A percentile compares a stretch with the other conserved stretches of the same genome.
Conservation (phyloP, 2,888 invertebrate species). For the Drosophila parthenogenetica region DNA sequence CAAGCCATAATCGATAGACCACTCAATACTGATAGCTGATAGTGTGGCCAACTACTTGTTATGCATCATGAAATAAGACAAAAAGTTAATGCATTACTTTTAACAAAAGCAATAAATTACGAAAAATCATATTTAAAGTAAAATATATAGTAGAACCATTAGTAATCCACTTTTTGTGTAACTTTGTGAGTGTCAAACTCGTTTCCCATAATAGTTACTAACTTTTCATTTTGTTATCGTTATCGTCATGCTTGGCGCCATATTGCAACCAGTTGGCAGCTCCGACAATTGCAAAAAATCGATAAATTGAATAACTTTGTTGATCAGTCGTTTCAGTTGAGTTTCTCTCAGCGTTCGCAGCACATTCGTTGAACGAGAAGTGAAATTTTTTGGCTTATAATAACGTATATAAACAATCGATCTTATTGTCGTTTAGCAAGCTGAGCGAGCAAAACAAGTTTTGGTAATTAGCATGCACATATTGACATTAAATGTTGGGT, state of each 20-base stretch:
- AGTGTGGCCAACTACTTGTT: neutral
- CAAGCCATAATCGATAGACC: neutral
- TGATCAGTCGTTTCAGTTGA: constrained; percentile 33
- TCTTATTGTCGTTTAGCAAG: constrained; percentile 2
- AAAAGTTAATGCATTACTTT: neutral
- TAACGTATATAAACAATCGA: constrained; percentile 26
- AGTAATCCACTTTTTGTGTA: no score
- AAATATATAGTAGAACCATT: no score
- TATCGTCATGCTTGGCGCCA: constrained; percentile 11
- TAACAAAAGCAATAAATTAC: neutral
- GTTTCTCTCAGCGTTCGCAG: constrained; percentile 9
- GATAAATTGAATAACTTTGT: constrained; percentile 41
- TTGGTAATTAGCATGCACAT: constrained; percentile 73
- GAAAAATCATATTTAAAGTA: no score
- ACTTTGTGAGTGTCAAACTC: neutral
- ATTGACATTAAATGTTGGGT: constrained; percentile 50
- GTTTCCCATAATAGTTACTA: neutral
- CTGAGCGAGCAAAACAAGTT: constrained; percentile 60
- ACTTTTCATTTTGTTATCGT: neutral
- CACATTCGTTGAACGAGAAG: constrained; percentile 5
- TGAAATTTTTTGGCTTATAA: neutral
- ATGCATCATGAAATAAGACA: neutral
- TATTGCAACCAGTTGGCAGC: constrained; percentile 22
- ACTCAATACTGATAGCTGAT: neutral
- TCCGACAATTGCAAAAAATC: constrained; percentile 29